Percentiles rank a stretch among this genome's conserved stretches.
Evolutionary conservation across 2,113 vertebrate species (phyloP).

Genomic region (Pyrgilauda ruficollis): DNA sequence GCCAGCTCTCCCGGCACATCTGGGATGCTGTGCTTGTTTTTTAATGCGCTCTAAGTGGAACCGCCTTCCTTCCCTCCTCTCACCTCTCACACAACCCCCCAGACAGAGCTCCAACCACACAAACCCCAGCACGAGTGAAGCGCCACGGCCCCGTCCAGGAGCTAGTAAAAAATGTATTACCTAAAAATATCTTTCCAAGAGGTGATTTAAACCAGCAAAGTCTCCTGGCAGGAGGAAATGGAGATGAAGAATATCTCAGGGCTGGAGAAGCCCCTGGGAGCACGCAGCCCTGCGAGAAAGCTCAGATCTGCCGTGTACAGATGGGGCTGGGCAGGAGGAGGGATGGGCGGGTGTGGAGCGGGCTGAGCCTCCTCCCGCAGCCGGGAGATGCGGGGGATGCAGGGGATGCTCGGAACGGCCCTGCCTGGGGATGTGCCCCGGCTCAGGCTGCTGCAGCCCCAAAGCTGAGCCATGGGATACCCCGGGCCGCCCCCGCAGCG

Average conservation of each 20-base stretch:
- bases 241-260: slow-evolving; percentile 10
- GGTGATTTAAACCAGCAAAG: not conserved
- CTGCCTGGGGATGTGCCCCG: not conserved
- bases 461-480: not conserved
- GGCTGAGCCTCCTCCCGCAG: not conserved
- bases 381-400: not conserved
- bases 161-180: slow-evolving; percentile 23
- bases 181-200: slow-evolving; percentile 23
- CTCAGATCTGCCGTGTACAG: not conserved
- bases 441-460: not conserved
- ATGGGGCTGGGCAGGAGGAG: not conserved
- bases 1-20: not conserved
- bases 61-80: not conserved
- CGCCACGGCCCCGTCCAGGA: not conserved
- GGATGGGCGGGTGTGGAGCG: not conserved
- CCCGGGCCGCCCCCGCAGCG: not conserved
- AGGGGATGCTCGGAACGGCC: not conserved
- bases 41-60: not conserved
- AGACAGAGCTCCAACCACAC: not conserved
- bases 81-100: not conserved
- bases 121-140: not conserved
- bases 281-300: not conserved
- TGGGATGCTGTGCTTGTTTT: not conserved
- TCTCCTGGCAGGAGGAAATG: slow-evolving; percentile 11
- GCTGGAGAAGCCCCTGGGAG: slow-evolving; percentile 34